Evolutionary conservation across 2,113 vertebrate genomes (phyloP).

Genomic region (Microtus montanus): DNA sequence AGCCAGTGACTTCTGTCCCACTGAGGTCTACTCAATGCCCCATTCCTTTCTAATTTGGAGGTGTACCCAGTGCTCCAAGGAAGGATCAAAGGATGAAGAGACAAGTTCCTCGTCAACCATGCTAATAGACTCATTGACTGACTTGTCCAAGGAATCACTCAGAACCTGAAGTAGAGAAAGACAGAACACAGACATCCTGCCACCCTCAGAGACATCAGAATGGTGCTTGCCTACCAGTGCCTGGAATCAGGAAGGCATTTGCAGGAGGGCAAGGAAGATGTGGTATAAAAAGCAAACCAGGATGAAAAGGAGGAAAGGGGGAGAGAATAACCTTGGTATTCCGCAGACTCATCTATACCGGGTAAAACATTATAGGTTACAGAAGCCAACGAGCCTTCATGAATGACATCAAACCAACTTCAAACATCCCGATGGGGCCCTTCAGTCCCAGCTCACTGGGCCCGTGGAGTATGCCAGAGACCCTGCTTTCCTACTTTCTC

Average conservation of each 20-base stretch:
- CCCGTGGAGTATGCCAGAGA: no score
- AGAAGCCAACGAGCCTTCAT: not conserved
- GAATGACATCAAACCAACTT: not conserved
- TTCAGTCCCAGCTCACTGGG: not conserved
- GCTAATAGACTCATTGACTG: not conserved
- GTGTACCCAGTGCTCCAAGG: not conserved
- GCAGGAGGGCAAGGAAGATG: no score
- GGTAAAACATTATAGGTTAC: not conserved
- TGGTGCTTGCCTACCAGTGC: not conserved
- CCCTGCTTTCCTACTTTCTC: not conserved
- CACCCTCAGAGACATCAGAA: not conserved
- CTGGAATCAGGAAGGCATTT: not conserved
- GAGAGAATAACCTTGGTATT: accelerated
- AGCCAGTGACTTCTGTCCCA: not conserved
- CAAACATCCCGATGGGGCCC: not conserved
- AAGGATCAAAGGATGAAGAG: not conserved
- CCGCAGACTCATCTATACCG: not conserved
- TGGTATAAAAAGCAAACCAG: not conserved
- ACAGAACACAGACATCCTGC: not conserved
- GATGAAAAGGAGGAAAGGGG: not conserved
- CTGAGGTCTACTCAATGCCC: not conserved
- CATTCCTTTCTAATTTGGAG: not conserved
- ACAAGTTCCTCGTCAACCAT: not conserved
- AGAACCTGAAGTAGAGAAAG: not conserved
- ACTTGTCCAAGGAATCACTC: not conserved